These are phyloP conservation scores for Agrotis ipsilon DNA, from an alignment of 2,888 invertebrate genomes.

Conservation along the genomic window DNA sequence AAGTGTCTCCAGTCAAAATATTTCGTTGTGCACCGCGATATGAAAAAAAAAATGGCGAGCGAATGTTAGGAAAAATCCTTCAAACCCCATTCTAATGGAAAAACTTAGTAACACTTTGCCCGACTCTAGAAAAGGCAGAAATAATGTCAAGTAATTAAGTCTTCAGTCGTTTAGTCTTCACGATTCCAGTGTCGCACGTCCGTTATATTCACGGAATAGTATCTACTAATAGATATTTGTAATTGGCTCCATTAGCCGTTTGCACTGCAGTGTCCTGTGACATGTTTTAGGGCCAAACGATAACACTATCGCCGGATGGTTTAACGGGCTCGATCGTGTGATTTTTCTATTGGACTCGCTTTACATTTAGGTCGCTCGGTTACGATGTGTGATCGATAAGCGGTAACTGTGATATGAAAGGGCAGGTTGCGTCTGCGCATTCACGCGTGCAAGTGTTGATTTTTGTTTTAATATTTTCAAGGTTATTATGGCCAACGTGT, in stretches of 20 bases:
- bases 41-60: too few species aligned
- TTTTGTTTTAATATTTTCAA: slow-evolving; percentile 51
- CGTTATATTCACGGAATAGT: background rate
- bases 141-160: too few species aligned
- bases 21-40: too few species aligned
- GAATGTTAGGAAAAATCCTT: too few species aligned
- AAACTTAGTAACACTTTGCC: too few species aligned
- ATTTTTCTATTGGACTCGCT: slow-evolving; percentile 83
- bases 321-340: slow-evolving; percentile 82
- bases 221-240: slow-evolving; percentile 17
- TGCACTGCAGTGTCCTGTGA: slow-evolving; percentile 66
- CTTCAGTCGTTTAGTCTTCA: background rate
- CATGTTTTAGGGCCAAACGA: slow-evolving; percentile 72
- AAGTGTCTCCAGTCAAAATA: too few species aligned
- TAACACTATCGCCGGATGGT: slow-evolving; percentile 82
- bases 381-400: slow-evolving; percentile 75
- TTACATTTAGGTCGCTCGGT: slow-evolving; percentile 79
- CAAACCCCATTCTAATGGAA: too few species aligned
- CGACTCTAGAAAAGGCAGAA: too few species aligned
- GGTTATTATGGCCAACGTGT: slow-evolving; percentile 17
- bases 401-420: slow-evolving; percentile 64
- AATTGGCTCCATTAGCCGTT: slow-evolving; percentile 46
- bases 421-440: slow-evolving; percentile 64
- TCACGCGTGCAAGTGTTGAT: slow-evolving; percentile 53
- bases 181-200: background rate